These are phyloP conservation scores for Chaitophorus viminalis DNA, from an alignment of 2,888 invertebrate genomes.

Conservation along the genomic window DNA sequence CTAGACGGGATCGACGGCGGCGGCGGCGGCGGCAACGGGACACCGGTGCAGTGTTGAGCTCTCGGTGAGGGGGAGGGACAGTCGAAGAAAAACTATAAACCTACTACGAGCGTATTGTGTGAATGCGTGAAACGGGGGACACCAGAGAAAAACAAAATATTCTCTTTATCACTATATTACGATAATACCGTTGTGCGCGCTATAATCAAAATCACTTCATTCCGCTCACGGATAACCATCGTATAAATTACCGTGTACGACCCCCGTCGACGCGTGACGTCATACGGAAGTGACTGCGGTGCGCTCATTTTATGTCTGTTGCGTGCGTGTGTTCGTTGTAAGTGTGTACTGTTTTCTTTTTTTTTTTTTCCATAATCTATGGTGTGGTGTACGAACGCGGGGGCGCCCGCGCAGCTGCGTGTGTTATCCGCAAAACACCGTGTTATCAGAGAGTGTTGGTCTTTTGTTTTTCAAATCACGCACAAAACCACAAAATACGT, in stretches of 20 bases:
- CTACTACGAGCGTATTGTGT: too few species aligned
- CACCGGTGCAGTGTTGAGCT: neutral
- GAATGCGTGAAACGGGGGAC: too few species aligned
- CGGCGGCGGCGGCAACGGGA: neutral
- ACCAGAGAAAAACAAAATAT: neutral
- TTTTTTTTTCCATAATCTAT: too few species aligned
- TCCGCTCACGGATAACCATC: slow-evolving; percentile 37
- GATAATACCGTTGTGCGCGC: neutral
- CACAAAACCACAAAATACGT: slow-evolving; percentile 23
- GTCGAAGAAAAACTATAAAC: too few species aligned
- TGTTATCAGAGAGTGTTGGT: slow-evolving; percentile 43
- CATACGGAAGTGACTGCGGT: slow-evolving; percentile 47
- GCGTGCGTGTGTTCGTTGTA: too few species aligned
- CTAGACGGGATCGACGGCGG: neutral
- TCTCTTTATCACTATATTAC: neutral
- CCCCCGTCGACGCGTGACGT: slow-evolving; percentile 39
- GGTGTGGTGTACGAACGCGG: too few species aligned
- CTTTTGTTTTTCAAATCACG: slow-evolving; percentile 48
- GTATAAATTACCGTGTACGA: slow-evolving; percentile 16
- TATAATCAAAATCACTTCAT: slow-evolving; percentile 39
- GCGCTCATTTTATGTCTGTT: neutral
- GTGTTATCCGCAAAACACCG: neutral
- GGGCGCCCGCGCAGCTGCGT: neutral
- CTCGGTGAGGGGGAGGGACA: too few species aligned
- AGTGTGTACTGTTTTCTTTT: too few species aligned